Percentiles rank a stretch among this genome's conserved stretches.
These are phyloP conservation scores for Hetaerina americana DNA, from an alignment of 1,140 invertebrate species.

Conservation along the genomic window DNA sequence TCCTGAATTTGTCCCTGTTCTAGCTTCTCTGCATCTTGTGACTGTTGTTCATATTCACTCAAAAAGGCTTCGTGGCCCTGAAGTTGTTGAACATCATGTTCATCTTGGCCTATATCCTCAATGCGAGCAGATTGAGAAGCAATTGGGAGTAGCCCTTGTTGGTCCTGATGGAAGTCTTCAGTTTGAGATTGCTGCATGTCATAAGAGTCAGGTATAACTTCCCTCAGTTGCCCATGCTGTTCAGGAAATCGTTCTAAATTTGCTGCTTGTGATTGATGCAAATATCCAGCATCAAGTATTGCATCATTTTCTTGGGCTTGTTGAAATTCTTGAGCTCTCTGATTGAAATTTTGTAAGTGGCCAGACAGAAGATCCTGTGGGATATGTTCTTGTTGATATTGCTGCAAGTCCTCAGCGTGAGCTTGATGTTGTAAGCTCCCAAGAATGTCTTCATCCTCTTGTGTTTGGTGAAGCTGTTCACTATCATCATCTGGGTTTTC, in stretches of 20 bases:
- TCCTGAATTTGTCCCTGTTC: neutral
- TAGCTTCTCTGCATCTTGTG: neutral
- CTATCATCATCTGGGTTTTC: too few relatives aligned
- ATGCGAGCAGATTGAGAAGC: neutral
- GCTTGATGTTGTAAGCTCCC: too few relatives aligned
- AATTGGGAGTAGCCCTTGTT: neutral
- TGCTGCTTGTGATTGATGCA: neutral
- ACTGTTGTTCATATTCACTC: neutral
- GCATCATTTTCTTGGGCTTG: too few relatives aligned
- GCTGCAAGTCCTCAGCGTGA: too few relatives aligned
- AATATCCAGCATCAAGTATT: too few relatives aligned
- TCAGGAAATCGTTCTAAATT: neutral
- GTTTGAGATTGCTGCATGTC: neutral
- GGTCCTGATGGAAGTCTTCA: too few relatives aligned
- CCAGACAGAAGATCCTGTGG: too few relatives aligned
- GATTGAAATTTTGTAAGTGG: too few relatives aligned
- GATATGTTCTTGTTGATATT: too few relatives aligned
- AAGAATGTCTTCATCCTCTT: too few relatives aligned
- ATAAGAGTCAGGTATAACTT: neutral
- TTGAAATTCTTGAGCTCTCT: too few relatives aligned
- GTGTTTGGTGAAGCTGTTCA: too few relatives aligned
- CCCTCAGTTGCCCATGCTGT: neutral
- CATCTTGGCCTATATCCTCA: neutral
- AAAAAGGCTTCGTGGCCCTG: neutral
- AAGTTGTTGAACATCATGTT: neutral